A percentile compares a stretch with the other conserved stretches of the same genome.
Conservation (phyloP, 2,797 vertebrate species). For the Leptoclinus maculatus region DNA sequence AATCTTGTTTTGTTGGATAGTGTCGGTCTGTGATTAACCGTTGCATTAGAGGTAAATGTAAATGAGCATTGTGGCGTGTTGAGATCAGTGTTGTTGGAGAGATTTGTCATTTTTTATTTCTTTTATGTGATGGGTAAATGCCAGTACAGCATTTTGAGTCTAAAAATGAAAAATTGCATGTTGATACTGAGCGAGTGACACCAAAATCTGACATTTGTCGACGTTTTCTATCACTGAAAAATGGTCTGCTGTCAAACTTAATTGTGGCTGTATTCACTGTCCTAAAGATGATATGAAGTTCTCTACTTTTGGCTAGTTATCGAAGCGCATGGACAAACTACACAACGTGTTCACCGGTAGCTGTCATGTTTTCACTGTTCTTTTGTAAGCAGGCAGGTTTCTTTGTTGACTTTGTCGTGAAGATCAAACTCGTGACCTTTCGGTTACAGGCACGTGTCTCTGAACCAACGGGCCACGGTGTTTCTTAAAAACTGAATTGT, state of each 20-base stretch:
- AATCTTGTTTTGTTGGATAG: not conserved
- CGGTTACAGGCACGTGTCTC: constrained; percentile 40
- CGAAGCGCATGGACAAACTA: not conserved
- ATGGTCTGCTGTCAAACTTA: constrained; percentile 11
- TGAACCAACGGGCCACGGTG: not conserved
- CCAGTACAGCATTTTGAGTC: not conserved
- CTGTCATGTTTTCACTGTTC: constrained; percentile 13
- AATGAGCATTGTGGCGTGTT: not conserved
- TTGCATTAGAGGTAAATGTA: not conserved
- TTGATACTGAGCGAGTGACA: constrained; percentile 7
- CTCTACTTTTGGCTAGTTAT: constrained; percentile 12
- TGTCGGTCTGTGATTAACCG: not conserved
- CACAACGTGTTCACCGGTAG: not conserved
- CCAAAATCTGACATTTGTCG: not conserved
- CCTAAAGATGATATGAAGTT: not conserved
- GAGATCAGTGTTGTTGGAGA: constrained; percentile 1
- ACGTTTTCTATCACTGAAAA: not conserved
- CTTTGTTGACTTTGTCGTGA: constrained; percentile 3
- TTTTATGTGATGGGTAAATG: not conserved
- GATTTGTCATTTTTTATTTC: not conserved
- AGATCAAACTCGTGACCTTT: constrained; percentile 47
- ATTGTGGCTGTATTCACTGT: not conserved
- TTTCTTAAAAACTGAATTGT: constrained; percentile 31
- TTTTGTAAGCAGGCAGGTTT: constrained; percentile 1
- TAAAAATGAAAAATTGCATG: not conserved